phyloP scores from a whole-genome alignment of 2,797 vertebrate species.

The Paratrypauchen microcephalus region DNA sequence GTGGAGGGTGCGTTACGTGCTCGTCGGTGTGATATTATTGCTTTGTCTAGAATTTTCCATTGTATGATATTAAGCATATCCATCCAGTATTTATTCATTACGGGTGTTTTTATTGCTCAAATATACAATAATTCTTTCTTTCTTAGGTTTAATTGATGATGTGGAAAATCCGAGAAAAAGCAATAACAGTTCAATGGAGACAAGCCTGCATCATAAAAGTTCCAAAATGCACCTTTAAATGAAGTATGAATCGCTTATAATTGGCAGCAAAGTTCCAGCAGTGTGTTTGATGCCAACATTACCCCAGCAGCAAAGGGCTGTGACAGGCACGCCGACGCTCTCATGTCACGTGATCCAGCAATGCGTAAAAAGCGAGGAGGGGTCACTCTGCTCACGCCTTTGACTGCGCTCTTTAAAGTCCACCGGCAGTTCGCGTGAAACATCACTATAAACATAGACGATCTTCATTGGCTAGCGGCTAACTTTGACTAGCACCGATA shows the following conservation, averaged over 20 bases:
- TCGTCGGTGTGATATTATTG: too few species aligned
- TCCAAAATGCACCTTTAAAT: background rate
- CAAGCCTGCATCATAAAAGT: too few species aligned
- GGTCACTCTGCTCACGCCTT: slow-evolving; percentile 26
- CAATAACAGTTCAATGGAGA: too few species aligned
- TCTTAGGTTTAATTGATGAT: too few species aligned
- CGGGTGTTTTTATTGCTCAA: too few species aligned
- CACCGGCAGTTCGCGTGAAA: background rate
- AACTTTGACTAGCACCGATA: slow-evolving; percentile 39
- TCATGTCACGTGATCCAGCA: slow-evolving; percentile 48
- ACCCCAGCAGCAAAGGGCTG: background rate
- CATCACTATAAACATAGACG: rapidly evolving
- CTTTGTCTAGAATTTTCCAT: too few species aligned
- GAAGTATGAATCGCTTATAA: background rate
- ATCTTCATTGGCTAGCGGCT: slow-evolving; percentile 59
- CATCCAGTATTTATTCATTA: too few species aligned
- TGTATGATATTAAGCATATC: too few species aligned
- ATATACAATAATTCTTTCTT: too few species aligned
- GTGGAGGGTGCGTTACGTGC: too few species aligned
- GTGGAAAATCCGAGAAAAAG: too few species aligned
- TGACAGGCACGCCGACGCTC: background rate
- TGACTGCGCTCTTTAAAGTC: rapidly evolving
- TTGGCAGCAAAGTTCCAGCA: background rate
- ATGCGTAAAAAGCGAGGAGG: rapidly evolving
- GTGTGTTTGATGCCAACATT: background rate